Evolutionary conservation across 2,797 vertebrate genomes (phyloP).

Genomic region (Lagorchestes hirsutus): DNA sequence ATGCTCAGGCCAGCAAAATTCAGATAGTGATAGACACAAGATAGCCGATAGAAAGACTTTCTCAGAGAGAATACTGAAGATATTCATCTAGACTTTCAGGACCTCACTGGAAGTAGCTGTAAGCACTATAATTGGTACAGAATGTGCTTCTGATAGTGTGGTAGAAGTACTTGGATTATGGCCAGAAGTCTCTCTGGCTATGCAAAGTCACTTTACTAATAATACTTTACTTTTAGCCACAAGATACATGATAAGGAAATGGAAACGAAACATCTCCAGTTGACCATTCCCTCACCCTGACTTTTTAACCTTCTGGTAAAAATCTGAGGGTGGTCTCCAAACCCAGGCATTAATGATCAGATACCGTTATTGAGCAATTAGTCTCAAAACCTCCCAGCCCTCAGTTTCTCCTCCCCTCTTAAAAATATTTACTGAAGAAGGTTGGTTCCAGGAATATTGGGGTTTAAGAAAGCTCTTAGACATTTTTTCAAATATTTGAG

Average conservation of each 20-base stretch:
- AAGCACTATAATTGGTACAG: constrained; percentile 57
- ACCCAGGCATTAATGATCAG: not conserved
- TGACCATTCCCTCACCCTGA: constrained; percentile 54
- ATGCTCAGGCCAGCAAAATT: constrained; percentile 22
- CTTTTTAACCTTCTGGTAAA: constrained; percentile 16
- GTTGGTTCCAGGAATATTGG: constrained; percentile 34
- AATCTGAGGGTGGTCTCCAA: not conserved
- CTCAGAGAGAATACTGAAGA: not conserved
- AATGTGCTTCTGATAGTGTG: constrained; percentile 68
- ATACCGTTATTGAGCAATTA: constrained; percentile 47
- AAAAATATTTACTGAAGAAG: constrained; percentile 42
- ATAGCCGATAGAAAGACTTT: constrained; percentile 36
- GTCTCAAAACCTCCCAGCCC: constrained; percentile 40
- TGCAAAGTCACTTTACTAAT: constrained; percentile 67
- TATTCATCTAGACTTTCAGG: constrained; percentile 39
- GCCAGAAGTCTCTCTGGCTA: constrained; percentile 67
- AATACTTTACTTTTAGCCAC: constrained; percentile 55
- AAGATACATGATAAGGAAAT: constrained; percentile 70
- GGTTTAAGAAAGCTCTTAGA: constrained; percentile 44
- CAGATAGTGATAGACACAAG: constrained; percentile 35
- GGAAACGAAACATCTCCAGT: constrained; percentile 61
- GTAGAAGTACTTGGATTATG: constrained; percentile 50
- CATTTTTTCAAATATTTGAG: constrained; percentile 41
- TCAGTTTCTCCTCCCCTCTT: constrained; percentile 43
- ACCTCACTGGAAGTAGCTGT: constrained; percentile 46